Percentiles rank a stretch among this genome's conserved stretches.
Evolutionary conservation across 2,797 vertebrate species (phyloP).

Genomic region (Coranthus polyacanthus): DNA sequence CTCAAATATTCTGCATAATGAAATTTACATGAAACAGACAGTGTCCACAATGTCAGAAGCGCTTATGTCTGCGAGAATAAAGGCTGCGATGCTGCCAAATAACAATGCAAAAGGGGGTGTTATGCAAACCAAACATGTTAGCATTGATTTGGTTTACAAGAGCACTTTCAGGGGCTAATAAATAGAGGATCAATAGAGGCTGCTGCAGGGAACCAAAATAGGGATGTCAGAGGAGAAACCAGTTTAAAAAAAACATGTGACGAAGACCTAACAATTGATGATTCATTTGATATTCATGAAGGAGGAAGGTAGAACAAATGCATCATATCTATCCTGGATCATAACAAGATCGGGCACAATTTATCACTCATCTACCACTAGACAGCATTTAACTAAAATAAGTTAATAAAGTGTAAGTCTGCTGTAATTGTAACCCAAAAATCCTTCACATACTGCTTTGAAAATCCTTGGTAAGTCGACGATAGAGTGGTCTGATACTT

Average conservation of each 20-base stretch:
- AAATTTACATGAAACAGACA: neutral
- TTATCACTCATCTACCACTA: too few species aligned
- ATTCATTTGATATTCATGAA: conserved; percentile 45
- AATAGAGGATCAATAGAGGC: conserved; percentile 72
- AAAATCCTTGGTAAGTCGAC: too few species aligned
- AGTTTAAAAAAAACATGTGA: conserved; percentile 30
- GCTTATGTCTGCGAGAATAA: conserved; percentile 25
- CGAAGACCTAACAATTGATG: conserved; percentile 4
- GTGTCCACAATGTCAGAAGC: neutral
- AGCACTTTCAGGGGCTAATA: conserved; percentile 71
- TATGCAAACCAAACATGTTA: conserved; percentile 74
- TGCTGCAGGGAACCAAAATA: conserved; percentile 50
- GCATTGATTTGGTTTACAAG: conserved; percentile 74
- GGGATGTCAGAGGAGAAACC: conserved; percentile 48
- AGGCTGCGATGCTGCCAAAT: conserved; percentile 51
- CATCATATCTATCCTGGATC: neutral
- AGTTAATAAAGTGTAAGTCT: too few species aligned
- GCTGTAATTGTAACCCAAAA: too few species aligned
- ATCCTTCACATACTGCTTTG: too few species aligned
- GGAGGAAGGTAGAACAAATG: too few species aligned
- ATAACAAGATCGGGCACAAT: too few species aligned
- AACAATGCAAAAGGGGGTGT: conserved; percentile 33
- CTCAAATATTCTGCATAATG: neutral
- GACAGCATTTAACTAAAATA: too few species aligned
- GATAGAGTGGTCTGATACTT: too few species aligned